Evolutionary conservation across 2,797 vertebrate species (phyloP).

Genomic region (Squalus acanthias): DNA sequence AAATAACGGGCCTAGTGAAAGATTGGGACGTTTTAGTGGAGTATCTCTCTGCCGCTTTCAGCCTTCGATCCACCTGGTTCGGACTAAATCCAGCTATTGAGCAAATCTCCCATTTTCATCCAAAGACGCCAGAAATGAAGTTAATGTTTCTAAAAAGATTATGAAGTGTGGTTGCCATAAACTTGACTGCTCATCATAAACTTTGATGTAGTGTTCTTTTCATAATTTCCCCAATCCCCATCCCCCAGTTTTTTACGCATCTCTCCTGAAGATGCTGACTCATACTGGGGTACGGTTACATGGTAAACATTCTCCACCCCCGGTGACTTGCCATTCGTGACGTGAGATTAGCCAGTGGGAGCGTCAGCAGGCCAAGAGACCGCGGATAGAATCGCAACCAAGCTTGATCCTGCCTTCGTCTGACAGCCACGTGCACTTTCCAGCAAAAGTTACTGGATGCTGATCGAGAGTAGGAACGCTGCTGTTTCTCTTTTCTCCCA

Average conservation of each 20-base stretch:
- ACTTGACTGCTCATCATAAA: background rate
- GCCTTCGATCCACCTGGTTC: conserved; percentile 31
- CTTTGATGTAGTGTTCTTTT: background rate
- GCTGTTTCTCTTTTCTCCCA: background rate
- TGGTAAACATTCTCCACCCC: background rate
- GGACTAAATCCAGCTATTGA: conserved; percentile 19
- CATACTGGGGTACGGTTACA: background rate
- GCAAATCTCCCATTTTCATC: background rate
- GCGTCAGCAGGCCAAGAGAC: too few relatives aligned
- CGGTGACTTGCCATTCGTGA: background rate
- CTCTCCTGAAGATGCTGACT: too few relatives aligned
- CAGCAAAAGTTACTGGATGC: background rate
- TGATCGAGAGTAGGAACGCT: background rate
- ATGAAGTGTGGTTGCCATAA: background rate
- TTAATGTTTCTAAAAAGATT: background rate
- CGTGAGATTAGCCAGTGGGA: too few relatives aligned
- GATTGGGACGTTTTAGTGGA: conserved; percentile 50
- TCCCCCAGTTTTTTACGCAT: background rate
- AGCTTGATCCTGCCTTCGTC: background rate
- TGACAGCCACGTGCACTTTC: background rate
- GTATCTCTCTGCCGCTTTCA: conserved; percentile 2
- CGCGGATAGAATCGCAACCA: background rate
- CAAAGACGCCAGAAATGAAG: background rate
- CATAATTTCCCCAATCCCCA: background rate
- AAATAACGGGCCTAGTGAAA: conserved; percentile 58